These are phyloP conservation scores for Aphodius granarius DNA, from an alignment of 2,888 invertebrate species.

Conservation along the genomic window DNA sequence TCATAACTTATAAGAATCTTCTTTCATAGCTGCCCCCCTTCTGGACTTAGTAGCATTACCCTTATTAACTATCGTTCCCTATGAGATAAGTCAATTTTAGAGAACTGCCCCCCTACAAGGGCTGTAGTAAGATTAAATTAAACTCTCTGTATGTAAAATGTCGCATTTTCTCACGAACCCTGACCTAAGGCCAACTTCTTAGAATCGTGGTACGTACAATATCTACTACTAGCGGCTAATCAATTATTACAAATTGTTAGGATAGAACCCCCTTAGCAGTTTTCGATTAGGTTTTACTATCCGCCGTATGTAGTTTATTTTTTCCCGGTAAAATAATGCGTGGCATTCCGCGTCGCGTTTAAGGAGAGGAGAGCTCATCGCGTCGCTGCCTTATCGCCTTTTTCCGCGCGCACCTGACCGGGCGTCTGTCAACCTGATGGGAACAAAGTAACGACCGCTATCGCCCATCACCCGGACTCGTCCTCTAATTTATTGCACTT, in stretches of 20 bases:
- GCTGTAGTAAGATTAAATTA: too few species aligned
- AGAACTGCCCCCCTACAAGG: not conserved
- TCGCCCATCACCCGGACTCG: conserved; percentile 3
- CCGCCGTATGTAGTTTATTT: conserved; percentile 8
- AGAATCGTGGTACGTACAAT: not conserved
- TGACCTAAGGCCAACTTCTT: not conserved
- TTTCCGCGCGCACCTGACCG: not conserved
- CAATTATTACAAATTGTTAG: conserved; percentile 14
- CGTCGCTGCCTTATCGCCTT: conserved; percentile 10
- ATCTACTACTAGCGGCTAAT: conserved; percentile 3
- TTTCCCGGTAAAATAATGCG: conserved; percentile 15
- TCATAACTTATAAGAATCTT: too few species aligned
- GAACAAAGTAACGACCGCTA: conserved; percentile 10
- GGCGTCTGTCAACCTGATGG: conserved; percentile 7
- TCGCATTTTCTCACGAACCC: not conserved
- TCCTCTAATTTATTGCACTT: conserved; percentile 10
- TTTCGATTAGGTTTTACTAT: conserved; percentile 6
- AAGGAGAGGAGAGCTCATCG: conserved; percentile 5
- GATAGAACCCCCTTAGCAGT: not conserved
- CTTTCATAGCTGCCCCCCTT: too few species aligned
- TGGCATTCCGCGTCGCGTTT: conserved; percentile 7
- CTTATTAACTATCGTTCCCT: too few species aligned
- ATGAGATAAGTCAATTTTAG: too few species aligned
- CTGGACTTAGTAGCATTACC: too few species aligned
- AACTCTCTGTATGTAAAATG: too few species aligned